phyloP scores from a whole-genome alignment of 2,797 vertebrate genomes.

The Periophthalmus magnuspinnatus region DNA sequence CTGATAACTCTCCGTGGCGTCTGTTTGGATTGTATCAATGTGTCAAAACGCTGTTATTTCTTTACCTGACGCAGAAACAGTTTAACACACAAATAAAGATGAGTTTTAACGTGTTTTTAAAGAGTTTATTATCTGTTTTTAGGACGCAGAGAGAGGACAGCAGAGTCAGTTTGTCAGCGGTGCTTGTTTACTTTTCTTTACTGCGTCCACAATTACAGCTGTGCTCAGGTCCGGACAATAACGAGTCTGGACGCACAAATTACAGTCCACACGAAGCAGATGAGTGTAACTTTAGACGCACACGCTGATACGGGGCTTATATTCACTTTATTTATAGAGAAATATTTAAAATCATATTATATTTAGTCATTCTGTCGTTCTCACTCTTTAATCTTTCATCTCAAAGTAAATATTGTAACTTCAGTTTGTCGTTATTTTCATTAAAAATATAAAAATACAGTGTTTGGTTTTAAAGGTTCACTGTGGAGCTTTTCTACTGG shows the following conservation, averaged over 20 bases:
- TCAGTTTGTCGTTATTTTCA: no score
- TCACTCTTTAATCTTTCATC: no score
- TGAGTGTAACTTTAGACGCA: neutral
- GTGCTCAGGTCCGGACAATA: slow-evolving; percentile 27
- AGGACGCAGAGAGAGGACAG: slow-evolving; percentile 19
- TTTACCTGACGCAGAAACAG: neutral
- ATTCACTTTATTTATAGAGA: no score
- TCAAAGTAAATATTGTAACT: no score
- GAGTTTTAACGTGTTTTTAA: neutral
- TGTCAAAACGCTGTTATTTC: neutral
- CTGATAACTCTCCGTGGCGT: neutral
- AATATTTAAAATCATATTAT: no score
- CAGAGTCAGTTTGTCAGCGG: slow-evolving; percentile 16
- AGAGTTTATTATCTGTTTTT: neutral
- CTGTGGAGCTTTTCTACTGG: no score
- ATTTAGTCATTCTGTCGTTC: no score
- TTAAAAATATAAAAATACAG: no score
- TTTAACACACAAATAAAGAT: neutral
- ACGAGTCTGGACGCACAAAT: slow-evolving; percentile 67
- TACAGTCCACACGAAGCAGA: slow-evolving; percentile 40
- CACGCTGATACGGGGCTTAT: neutral
- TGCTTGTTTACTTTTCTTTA: slow-evolving; percentile 14
- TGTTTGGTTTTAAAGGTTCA: no score
- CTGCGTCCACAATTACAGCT: slow-evolving; percentile 29
- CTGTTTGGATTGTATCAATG: slow-evolving; percentile 1